phyloP scores from a whole-genome alignment of 2,888 invertebrate genomes.

The Acrocera orbiculus region DNA sequence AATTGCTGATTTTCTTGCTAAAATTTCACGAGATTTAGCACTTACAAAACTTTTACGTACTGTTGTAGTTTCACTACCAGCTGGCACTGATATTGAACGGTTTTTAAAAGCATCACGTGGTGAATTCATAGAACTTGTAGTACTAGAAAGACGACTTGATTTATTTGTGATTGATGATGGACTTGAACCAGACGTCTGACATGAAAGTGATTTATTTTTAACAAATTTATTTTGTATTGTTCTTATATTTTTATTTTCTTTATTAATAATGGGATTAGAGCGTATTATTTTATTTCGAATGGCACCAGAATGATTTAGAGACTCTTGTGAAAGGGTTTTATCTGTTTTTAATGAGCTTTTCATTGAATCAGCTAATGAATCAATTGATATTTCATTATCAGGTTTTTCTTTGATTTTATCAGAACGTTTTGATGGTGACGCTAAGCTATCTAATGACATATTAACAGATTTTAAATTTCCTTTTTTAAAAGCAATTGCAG shows the following conservation, averaged over 20 bases:
- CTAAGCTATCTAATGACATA: slow-evolving; percentile 28
- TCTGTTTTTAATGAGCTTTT: slow-evolving; percentile 29
- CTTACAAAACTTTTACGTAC: slow-evolving; percentile 27
- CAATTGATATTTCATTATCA: slow-evolving; percentile 22
- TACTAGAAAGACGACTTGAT: slow-evolving; percentile 24
- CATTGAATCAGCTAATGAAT: slow-evolving; percentile 30
- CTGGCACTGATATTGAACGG: slow-evolving; percentile 29
- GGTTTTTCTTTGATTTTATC: slow-evolving; percentile 6
- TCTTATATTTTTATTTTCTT: slow-evolving; percentile 9
- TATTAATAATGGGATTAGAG: slow-evolving; percentile 24
- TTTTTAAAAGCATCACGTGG: slow-evolving; percentile 27
- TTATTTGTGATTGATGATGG: slow-evolving; percentile 29
- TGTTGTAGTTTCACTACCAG: slow-evolving; percentile 11
- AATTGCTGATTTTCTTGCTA: slow-evolving; percentile 26
- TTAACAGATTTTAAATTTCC: slow-evolving; percentile 26
- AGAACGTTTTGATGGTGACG: slow-evolving; percentile 20
- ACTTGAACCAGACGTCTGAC: slow-evolving; percentile 23
- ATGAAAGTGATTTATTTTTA: slow-evolving; percentile 8
- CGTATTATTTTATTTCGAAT: slow-evolving; percentile 13
- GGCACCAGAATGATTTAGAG: slow-evolving; percentile 18
- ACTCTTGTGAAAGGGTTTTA: slow-evolving; percentile 30
- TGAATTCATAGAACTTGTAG: slow-evolving; percentile 25
- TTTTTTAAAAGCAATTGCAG: slow-evolving; percentile 13
- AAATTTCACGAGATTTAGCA: slow-evolving; percentile 30
- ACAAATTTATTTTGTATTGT: slow-evolving; percentile 6